Conservation (phyloP, 2,113 vertebrate genomes). For the Lethenteron reissneri region DNA sequence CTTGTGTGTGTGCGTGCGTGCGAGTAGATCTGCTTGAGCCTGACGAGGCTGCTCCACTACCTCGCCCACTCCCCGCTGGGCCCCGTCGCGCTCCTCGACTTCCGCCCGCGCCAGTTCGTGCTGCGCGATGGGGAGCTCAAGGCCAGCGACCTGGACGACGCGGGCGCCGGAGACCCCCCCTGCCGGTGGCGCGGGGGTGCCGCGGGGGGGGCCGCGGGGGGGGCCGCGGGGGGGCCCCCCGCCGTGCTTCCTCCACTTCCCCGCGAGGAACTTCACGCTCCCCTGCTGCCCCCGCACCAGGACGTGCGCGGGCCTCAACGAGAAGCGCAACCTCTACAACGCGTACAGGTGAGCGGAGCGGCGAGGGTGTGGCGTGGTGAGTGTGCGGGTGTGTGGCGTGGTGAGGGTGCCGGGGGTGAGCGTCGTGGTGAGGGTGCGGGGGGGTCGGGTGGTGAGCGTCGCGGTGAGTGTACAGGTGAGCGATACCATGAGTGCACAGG, state of each 20-base stretch:
- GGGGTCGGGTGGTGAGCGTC: too few species aligned
- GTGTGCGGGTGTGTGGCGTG: too few species aligned
- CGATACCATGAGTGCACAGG: too few species aligned
- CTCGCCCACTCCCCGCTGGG: conserved; percentile 54
- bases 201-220: too few species aligned
- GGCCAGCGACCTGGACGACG: conserved; percentile 64
- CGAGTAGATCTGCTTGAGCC: conserved; percentile 47
- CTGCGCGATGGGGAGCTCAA: conserved; percentile 52
- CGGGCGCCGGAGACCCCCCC: conserved; percentile 28
- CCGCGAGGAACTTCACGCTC: conserved; percentile 38
- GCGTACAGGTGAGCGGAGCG: conserved; percentile 36
- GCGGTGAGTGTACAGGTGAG: too few species aligned
- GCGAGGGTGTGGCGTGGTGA: too few species aligned
- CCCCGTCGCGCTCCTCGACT: conserved; percentile 59
- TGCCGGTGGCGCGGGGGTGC: conserved; percentile 16
- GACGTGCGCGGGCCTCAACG: conserved; percentile 39
- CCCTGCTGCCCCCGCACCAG: conserved; percentile 30
- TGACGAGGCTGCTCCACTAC: conserved; percentile 52
- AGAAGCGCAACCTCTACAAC: conserved; percentile 69
- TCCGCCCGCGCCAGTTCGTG: conserved; percentile 69
- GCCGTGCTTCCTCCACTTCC: conserved; percentile 48
- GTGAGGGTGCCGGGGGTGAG: too few species aligned
- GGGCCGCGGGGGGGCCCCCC: conserved; percentile 13
- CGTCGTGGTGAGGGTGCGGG: too few species aligned
- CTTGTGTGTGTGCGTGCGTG: too few species aligned